A percentile compares a stretch with the other conserved stretches of the same genome.
Conservation (phyloP, 2,888 invertebrate species). For the Thereva unica region DNA sequence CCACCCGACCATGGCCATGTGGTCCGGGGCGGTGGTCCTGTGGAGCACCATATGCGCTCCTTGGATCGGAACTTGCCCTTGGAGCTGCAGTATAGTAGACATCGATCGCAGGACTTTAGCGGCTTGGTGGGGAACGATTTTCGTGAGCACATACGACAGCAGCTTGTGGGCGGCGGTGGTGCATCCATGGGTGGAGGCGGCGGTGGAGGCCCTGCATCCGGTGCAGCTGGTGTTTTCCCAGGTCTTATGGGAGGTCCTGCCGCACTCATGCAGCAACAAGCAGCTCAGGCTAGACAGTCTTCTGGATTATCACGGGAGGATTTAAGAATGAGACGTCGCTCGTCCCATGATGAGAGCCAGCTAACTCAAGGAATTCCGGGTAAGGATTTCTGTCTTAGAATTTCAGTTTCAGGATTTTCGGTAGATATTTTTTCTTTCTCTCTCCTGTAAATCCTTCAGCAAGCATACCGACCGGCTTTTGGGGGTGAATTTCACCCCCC, state of each 20-base stretch:
- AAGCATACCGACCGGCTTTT: no score
- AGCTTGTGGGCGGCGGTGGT: slow-evolving; percentile 50
- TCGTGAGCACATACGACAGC: slow-evolving; percentile 57
- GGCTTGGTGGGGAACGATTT: slow-evolving; percentile 44
- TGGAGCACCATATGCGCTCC: slow-evolving; percentile 59
- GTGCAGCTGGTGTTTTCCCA: slow-evolving; percentile 53
- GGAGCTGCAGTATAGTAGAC: slow-evolving; percentile 57
- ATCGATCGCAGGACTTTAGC: slow-evolving; percentile 51
- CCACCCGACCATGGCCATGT: slow-evolving; percentile 37
- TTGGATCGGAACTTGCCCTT: slow-evolving; percentile 57
- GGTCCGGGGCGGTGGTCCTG: slow-evolving; percentile 43
- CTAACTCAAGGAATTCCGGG: slow-evolving; percentile 53
- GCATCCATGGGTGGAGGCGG: slow-evolving; percentile 50
- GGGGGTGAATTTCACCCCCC: no score
- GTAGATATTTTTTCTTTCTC: not conserved
- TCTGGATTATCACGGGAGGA: slow-evolving; percentile 55
- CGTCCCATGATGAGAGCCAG: slow-evolving; percentile 59
- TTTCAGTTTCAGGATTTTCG: not conserved
- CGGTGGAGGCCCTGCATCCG: slow-evolving; percentile 53
- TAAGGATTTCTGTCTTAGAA: slow-evolving; percentile 43
- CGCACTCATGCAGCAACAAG: slow-evolving; percentile 42
- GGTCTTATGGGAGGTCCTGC: slow-evolving; percentile 50
- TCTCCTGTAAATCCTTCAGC: not conserved
- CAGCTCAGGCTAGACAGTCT: slow-evolving; percentile 40
- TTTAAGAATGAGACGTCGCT: slow-evolving; percentile 56